A percentile compares a stretch with the other conserved stretches of the same genome.
phyloP scores from a whole-genome alignment of 2,113 vertebrate genomes.

The Erpornis zantholeuca region DNA sequence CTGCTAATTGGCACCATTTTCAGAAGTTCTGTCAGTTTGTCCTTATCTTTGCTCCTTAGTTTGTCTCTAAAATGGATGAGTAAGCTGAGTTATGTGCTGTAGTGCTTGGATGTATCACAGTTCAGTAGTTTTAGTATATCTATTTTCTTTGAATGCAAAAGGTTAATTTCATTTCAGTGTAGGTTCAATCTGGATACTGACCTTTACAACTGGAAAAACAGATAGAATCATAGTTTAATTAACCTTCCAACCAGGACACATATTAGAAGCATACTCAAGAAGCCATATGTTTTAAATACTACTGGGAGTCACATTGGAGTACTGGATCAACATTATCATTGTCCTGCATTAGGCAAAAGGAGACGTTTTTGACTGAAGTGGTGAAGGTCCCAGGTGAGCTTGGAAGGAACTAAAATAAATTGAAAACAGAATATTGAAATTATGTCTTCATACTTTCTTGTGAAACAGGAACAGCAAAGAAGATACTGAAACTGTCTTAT shows the following conservation, averaged over 20 bases:
- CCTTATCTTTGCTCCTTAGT: not conserved
- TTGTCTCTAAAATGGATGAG: not conserved
- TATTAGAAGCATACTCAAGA: conserved; percentile 46
- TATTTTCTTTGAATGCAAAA: conserved; percentile 59
- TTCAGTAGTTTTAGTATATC: not conserved
- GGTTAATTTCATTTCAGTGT: conserved; percentile 60
- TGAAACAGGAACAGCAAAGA: not conserved
- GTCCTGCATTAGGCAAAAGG: not conserved
- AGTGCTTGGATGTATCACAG: not conserved
- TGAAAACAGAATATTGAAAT: not conserved
- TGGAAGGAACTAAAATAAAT: not conserved
- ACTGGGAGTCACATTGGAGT: not conserved
- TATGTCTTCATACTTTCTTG: not conserved
- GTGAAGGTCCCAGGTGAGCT: not conserved
- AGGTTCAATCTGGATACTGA: conserved; percentile 61
- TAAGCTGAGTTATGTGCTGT: not conserved
- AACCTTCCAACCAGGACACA: conserved; percentile 52
- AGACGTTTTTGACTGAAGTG: not conserved
- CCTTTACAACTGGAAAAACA: conserved; percentile 68
- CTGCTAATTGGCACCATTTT: not conserved
- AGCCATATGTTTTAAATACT: conserved; percentile 21
- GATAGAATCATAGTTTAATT: conserved; percentile 66
- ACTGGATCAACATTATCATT: not conserved
- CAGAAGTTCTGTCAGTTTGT: not conserved
- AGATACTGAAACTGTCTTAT: not conserved